phyloP scores from a whole-genome alignment of 2,113 vertebrate species.

The Isichthys henryi region DNA sequence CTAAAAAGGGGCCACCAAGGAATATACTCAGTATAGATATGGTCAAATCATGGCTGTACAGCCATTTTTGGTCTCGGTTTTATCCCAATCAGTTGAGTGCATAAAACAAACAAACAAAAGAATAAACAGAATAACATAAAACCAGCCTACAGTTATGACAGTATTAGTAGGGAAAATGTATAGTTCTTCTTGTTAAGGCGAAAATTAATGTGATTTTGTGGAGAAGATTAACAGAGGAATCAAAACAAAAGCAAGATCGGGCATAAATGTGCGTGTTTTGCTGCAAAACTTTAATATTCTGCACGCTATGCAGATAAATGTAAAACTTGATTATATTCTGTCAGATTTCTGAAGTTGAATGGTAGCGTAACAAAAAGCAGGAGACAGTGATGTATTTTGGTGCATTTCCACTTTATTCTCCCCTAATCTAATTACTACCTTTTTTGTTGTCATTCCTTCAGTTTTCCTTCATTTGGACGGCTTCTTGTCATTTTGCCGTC shows the following conservation, averaged over 20 bases:
- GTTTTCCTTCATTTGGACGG: slow-evolving; percentile 58
- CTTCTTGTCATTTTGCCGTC: slow-evolving; percentile 81
- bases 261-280: neutral
- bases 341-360: slow-evolving; percentile 38
- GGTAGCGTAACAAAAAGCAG: slow-evolving; percentile 44
- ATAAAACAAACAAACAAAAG: neutral
- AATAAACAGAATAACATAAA: neutral
- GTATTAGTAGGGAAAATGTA: neutral
- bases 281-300: neutral
- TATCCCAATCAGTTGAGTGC: neutral
- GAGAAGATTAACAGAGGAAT: neutral
- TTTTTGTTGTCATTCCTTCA: slow-evolving; percentile 60
- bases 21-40: neutral
- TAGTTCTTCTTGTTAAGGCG: neutral
- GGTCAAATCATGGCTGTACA: neutral
- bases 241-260: neutral
- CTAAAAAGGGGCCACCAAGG: neutral
- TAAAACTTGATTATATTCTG: slow-evolving; percentile 36
- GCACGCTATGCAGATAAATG: slow-evolving; percentile 30
- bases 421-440: slow-evolving; percentile 61
- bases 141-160: neutral
- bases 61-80: neutral
- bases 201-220: neutral
- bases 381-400: slow-evolving; percentile 40
- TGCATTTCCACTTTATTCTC: slow-evolving; percentile 47